phyloP scores from a whole-genome alignment of 2,888 invertebrate species.

The Volucella zonaria region DNA sequence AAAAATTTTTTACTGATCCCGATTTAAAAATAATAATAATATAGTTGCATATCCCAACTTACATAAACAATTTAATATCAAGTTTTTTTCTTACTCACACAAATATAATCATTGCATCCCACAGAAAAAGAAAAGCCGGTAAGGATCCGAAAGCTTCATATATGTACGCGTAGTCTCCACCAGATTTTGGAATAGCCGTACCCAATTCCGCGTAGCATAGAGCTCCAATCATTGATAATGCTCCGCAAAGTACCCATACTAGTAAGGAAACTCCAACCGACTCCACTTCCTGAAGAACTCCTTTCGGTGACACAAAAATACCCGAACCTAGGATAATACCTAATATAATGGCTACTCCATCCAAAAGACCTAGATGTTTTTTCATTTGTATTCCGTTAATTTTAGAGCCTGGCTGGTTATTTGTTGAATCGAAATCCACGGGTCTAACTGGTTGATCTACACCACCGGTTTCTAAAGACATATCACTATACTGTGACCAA shows the following conservation, averaged over 20 bases:
- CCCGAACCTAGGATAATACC: slow-evolving; percentile 98
- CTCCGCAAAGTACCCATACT: slow-evolving; percentile 94
- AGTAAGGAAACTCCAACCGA: slow-evolving; percentile 94
- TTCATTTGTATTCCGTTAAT: slow-evolving; percentile 88
- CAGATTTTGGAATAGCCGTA: slow-evolving; percentile 91
- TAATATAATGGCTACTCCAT: slow-evolving; percentile 96
- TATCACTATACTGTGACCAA: slow-evolving; percentile 77
- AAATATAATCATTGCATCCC: slow-evolving; percentile 98
- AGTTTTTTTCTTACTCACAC: slow-evolving; percentile 87
- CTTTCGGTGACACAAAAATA: slow-evolving; percentile 97
- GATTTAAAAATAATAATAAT: too few relatives aligned
- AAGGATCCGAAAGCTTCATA: slow-evolving; percentile 94
- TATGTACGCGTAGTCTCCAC: slow-evolving; percentile 98
- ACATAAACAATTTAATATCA: neutral
- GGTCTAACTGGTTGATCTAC: slow-evolving; percentile 76
- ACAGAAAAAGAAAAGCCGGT: slow-evolving; percentile 97
- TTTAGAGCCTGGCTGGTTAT: slow-evolving; percentile 1
- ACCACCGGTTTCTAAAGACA: slow-evolving; percentile 81
- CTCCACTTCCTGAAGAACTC: slow-evolving; percentile 94
- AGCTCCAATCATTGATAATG: slow-evolving; percentile 96
- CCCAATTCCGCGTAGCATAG: slow-evolving; percentile 98
- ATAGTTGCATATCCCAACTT: too few relatives aligned
- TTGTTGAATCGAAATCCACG: slow-evolving; percentile 43
- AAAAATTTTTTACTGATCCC: too few relatives aligned
- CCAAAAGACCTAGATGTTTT: slow-evolving; percentile 93